Evolutionary conservation across 2,113 vertebrate genomes (phyloP).

Genomic region (Clarias batrachus): DNA sequence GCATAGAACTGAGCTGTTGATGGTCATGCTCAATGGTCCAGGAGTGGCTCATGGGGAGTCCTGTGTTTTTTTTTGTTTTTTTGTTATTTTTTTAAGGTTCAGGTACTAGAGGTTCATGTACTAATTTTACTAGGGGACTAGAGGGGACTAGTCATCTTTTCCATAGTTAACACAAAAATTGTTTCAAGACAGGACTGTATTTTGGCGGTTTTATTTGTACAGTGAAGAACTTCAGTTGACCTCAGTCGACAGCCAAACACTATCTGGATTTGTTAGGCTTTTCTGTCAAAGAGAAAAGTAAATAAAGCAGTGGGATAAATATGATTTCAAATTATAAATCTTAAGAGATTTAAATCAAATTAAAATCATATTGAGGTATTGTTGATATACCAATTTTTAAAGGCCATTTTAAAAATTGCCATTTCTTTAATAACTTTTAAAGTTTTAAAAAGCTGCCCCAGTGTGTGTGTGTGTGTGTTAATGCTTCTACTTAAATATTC

Average conservation of each 20-base stretch:
- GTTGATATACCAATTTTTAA: background rate
- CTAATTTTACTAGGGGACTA: no score
- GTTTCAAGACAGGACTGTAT: background rate
- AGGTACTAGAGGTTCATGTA: no score
- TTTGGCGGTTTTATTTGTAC: background rate
- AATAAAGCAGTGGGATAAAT: background rate
- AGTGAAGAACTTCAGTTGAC: background rate
- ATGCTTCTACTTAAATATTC: no score
- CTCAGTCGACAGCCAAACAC: background rate
- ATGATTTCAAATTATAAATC: background rate
- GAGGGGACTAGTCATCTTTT: background rate
- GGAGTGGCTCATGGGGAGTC: background rate
- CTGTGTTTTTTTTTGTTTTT: no score
- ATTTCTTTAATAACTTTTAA: no score
- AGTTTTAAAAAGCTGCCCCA: no score
- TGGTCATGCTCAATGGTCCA: background rate
- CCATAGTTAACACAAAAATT: background rate
- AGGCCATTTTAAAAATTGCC: no score
- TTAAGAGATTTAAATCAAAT: no score
- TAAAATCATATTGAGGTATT: background rate
- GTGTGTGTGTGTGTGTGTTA: no score
- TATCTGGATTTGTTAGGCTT: background rate
- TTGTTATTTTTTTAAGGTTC: background rate
- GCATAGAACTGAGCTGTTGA: slow-evolving; percentile 14
- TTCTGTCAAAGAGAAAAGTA: background rate